These are phyloP conservation scores for Subacronicta megacephala DNA, from an alignment of 2,888 invertebrate species.

Conservation along the genomic window DNA sequence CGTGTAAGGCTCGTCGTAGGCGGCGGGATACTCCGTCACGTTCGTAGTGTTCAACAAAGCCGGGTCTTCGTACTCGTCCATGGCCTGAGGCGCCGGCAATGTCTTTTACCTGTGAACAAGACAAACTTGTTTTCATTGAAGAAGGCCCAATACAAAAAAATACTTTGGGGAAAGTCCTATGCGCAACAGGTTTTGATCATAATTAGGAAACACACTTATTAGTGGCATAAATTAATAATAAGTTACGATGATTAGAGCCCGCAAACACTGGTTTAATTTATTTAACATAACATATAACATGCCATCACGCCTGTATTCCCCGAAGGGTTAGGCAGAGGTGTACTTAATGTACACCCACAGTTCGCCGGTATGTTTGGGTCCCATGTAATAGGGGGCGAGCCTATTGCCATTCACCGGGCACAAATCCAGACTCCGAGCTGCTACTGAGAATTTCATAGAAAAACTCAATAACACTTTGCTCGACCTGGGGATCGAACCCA, in stretches of 20 bases:
- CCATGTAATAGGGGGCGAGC: too few species aligned
- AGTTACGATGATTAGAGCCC: slow-evolving; percentile 10
- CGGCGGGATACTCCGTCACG: slow-evolving; percentile 59
- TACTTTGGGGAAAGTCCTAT: slow-evolving; percentile 26
- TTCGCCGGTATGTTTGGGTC: too few species aligned
- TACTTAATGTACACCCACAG: too few species aligned
- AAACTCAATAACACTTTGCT: too few species aligned
- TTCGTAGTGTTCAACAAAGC: slow-evolving; percentile 72
- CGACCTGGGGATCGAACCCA: too few species aligned
- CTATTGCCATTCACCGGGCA: too few species aligned
- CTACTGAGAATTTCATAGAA: too few species aligned
- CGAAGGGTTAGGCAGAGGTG: too few species aligned
- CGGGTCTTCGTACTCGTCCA: slow-evolving; percentile 70
- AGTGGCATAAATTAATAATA: slow-evolving; percentile 16
- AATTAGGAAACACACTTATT: slow-evolving; percentile 9
- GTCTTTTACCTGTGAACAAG: slow-evolving; percentile 72
- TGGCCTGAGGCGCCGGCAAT: slow-evolving; percentile 56
- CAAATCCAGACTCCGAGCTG: too few species aligned
- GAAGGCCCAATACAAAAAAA: slow-evolving; percentile 26
- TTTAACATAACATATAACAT: too few species aligned
- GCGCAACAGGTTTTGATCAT: slow-evolving; percentile 20
- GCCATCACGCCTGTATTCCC: too few species aligned
- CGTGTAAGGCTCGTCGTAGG: slow-evolving; percentile 83
- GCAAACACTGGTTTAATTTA: slow-evolving; percentile 14
- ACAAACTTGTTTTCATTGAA: slow-evolving; percentile 41